Conservation (phyloP, 2,888 invertebrate species). For the Napeogenes inachia region DNA sequence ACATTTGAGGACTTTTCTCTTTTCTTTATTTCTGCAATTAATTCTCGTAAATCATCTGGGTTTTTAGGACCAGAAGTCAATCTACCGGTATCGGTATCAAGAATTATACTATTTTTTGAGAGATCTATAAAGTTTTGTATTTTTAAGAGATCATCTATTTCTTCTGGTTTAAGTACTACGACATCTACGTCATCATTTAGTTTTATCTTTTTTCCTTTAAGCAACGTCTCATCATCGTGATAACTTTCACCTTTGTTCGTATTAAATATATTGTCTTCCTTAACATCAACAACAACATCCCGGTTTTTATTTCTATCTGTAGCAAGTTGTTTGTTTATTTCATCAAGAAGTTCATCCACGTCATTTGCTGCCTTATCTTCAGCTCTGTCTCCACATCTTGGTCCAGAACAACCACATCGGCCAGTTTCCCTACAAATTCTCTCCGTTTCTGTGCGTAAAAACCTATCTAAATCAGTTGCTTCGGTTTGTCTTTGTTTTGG, state of each 20-base stretch:
- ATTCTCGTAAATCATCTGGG: background rate
- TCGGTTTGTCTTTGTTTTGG: conserved; percentile 14
- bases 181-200: conserved; percentile 37
- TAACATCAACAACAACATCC: background rate
- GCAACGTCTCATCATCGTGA: background rate
- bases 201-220: conserved; percentile 14
- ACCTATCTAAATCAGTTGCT: conserved; percentile 3
- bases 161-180: conserved; percentile 39
- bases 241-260: conserved; percentile 1
- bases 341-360: conserved; percentile 31
- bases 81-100: background rate
- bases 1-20: background rate
- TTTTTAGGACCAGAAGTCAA: background rate
- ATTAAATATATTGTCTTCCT: conserved; percentile 9
- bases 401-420: conserved; percentile 30
- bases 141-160: conserved; percentile 31
- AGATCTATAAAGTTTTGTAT: conserved; percentile 17
- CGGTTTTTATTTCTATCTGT: conserved; percentile 9
- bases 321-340: conserved; percentile 31
- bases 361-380: conserved; percentile 28
- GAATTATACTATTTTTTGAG: conserved; percentile 12
- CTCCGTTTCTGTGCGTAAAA: conserved; percentile 14
- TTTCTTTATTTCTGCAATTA: conserved; percentile 3
- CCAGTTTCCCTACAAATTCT: conserved; percentile 27
- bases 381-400: conserved; percentile 22